Evolutionary conservation across 2,113 vertebrate genomes (phyloP).

Genomic region (Salvelinus alpinus): DNA sequence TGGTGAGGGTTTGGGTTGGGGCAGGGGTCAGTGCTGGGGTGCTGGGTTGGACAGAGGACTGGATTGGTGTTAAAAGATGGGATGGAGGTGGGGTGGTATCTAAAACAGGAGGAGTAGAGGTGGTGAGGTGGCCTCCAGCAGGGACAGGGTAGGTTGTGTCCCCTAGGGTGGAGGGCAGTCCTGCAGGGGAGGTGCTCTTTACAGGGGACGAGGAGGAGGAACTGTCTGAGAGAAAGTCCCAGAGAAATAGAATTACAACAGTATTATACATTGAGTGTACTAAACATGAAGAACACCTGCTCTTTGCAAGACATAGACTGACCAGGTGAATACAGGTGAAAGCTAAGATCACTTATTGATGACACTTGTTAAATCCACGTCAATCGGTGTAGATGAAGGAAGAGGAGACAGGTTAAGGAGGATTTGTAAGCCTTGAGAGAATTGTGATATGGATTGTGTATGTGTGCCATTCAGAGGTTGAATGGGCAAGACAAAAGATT

Average conservation of each 20-base stretch:
- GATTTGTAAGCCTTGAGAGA: neutral
- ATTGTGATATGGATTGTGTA: no score
- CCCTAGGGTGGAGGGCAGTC: neutral
- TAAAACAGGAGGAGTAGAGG: conserved; percentile 44
- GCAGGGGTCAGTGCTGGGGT: conserved; percentile 28
- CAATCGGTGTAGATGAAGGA: no score
- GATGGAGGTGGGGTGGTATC: conserved; percentile 4
- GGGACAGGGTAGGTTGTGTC: neutral
- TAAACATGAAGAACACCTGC: neutral
- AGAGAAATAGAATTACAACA: conserved; percentile 7
- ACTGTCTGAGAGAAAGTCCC: conserved; percentile 33
- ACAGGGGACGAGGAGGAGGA: conserved; percentile 27
- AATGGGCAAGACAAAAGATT: no score
- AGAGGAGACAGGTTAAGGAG: neutral
- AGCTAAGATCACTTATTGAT: no score
- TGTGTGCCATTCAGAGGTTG: no score
- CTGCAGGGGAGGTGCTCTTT: conserved; percentile 16
- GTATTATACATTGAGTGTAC: neutral
- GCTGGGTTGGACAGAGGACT: conserved; percentile 41
- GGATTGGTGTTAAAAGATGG: conserved; percentile 39
- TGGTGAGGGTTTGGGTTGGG: conserved; percentile 1
- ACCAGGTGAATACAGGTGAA: no score
- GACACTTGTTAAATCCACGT: no score
- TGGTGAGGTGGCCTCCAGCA: conserved; percentile 18
- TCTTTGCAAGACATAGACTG: neutral